Conservation (phyloP, 2,888 invertebrate genomes). For the Colostygia pectinataria region DNA sequence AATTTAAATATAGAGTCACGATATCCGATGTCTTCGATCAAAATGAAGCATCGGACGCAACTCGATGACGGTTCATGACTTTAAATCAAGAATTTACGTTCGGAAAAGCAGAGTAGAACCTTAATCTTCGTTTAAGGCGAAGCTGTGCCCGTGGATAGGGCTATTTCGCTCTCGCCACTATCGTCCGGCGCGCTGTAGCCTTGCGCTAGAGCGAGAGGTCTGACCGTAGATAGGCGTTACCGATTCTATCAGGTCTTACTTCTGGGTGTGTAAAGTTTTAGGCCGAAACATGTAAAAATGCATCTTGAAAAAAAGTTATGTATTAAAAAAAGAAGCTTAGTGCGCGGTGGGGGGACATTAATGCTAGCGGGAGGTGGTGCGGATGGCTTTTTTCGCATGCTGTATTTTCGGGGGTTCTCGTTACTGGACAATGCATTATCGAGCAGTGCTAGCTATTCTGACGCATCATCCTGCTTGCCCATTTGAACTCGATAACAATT, state of each 20-base stretch:
- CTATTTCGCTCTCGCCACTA: slow-evolving; percentile 77
- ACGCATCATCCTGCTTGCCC: slow-evolving; percentile 73
- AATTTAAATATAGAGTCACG: slow-evolving; percentile 37
- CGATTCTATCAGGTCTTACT: slow-evolving; percentile 64
- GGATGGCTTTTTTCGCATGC: slow-evolving; percentile 80
- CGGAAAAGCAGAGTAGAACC: slow-evolving; percentile 73
- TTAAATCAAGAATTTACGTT: slow-evolving; percentile 65
- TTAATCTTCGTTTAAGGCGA: slow-evolving; percentile 78
- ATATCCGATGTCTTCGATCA: slow-evolving; percentile 27
- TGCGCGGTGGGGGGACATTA: slow-evolving; percentile 80
- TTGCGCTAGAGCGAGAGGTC: slow-evolving; percentile 68
- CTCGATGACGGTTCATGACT: slow-evolving; percentile 56
- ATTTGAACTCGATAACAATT: slow-evolving; percentile 51
- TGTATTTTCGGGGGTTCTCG: slow-evolving; percentile 79
- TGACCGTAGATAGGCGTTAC: slow-evolving; percentile 72
- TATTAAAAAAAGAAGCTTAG: slow-evolving; percentile 83
- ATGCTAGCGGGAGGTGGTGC: slow-evolving; percentile 74
- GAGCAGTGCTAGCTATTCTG: slow-evolving; percentile 59
- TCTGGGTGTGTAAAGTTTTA: slow-evolving; percentile 83
- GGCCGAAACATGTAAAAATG: slow-evolving; percentile 84
- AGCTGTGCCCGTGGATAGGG: slow-evolving; percentile 62
- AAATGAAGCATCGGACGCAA: slow-evolving; percentile 35
- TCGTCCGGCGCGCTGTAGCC: slow-evolving; percentile 59
- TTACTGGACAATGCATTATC: slow-evolving; percentile 81
- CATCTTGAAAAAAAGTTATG: slow-evolving; percentile 84